phyloP scores from a whole-genome alignment of 2,797 vertebrate species.

The Mionectes olivaceus region DNA sequence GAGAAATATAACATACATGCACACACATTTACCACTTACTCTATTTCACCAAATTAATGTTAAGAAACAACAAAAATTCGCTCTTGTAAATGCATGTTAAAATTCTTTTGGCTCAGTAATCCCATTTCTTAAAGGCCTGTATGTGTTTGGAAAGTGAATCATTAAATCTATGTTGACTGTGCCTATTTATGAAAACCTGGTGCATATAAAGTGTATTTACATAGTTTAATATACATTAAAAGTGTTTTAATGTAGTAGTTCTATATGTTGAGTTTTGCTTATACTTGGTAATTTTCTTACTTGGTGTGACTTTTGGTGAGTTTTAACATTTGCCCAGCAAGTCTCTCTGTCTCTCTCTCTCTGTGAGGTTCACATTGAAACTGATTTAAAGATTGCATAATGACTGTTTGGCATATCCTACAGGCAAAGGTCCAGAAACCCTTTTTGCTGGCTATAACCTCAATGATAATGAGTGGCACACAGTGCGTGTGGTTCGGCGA shows the following conservation, averaged over 20 bases:
- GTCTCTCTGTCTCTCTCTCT: conserved; percentile 71
- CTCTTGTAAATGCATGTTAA: background rate
- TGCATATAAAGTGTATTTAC: background rate
- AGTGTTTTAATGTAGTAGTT: conserved; percentile 5
- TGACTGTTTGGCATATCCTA: conserved; percentile 94
- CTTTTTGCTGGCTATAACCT: conserved; percentile 99
- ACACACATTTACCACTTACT: background rate
- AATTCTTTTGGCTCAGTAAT: background rate
- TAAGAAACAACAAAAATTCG: background rate
- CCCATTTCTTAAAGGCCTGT: background rate
- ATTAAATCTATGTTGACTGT: conserved; percentile 71
- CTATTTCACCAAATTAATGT: background rate
- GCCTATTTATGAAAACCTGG: conserved; percentile 80
- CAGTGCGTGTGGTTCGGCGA: conserved; percentile 95
- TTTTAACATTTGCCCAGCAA: conserved; percentile 70
- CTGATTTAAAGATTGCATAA: conserved; percentile 81
- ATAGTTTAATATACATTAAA: background rate
- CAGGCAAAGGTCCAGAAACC: conserved; percentile 99
- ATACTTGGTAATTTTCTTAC: conserved; percentile 55
- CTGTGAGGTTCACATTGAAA: conserved; percentile 81
- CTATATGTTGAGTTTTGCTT: conserved; percentile 61
- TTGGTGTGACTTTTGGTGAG: conserved; percentile 63
- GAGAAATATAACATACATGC: background rate
- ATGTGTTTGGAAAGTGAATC: background rate
- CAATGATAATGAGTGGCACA: conserved; percentile 99